These are phyloP conservation scores for Megalops cyprinoides DNA, from an alignment of 2,797 vertebrate genomes.

Conservation along the genomic window DNA sequence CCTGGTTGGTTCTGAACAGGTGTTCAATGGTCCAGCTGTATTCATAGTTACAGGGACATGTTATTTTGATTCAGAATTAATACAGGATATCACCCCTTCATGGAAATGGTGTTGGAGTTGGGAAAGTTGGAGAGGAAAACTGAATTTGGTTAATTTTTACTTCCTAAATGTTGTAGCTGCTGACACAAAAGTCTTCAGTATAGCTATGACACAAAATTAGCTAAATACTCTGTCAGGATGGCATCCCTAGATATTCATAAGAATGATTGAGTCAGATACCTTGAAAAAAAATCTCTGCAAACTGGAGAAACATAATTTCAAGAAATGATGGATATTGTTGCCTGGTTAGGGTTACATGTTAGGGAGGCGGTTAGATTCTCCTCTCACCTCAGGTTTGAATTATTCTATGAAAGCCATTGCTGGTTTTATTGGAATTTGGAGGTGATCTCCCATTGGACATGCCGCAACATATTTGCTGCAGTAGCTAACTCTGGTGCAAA, in stretches of 20 bases:
- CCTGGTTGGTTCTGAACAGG: neutral
- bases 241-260: neutral
- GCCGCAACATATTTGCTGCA: neutral
- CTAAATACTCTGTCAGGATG: neutral
- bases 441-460: neutral
- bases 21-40: neutral
- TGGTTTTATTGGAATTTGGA: neutral
- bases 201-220: neutral
- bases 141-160: neutral
- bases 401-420: neutral
- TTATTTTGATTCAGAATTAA: neutral
- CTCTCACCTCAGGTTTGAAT: neutral
- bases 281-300: neutral
- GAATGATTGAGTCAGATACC: neutral
- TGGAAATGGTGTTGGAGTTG: too few species aligned
- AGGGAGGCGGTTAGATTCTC: neutral
- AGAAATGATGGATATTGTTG: neutral
- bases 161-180: neutral
- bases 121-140: slow-evolving; percentile 1
- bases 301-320: neutral
- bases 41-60: neutral
- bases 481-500: neutral
- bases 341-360: neutral
- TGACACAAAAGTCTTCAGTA: neutral
- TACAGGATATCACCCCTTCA: neutral